phyloP scores from a whole-genome alignment of 2,113 vertebrate species.

The Heliornis fulica region DNA sequence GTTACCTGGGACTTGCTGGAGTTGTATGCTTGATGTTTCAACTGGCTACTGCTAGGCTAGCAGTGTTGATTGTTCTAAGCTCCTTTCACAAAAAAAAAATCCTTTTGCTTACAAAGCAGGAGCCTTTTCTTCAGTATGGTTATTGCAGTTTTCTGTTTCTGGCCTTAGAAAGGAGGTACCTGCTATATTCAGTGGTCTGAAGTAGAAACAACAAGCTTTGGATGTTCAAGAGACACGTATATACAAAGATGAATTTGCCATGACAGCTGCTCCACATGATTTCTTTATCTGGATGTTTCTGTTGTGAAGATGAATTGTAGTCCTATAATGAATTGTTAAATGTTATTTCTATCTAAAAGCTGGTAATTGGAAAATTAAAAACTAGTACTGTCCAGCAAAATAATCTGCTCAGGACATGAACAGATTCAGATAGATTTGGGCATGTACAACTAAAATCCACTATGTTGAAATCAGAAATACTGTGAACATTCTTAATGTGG shows the following conservation, averaged over 20 bases:
- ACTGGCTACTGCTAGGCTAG: neutral
- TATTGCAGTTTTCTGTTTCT: neutral
- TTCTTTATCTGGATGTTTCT: neutral
- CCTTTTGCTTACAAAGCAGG: neutral
- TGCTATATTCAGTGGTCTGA: neutral
- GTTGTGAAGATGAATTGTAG: neutral
- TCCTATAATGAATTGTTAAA: neutral
- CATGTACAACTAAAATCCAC: neutral
- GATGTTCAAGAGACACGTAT: neutral
- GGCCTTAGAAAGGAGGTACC: neutral
- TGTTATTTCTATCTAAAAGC: neutral
- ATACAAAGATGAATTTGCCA: neutral
- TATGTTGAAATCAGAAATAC: neutral
- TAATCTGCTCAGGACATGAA: neutral
- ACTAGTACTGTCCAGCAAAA: neutral
- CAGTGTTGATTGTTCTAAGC: neutral
- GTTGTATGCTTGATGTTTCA: neutral
- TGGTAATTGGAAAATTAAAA: neutral
- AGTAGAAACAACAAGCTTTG: neutral
- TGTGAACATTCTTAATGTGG: neutral
- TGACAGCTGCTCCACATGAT: neutral
- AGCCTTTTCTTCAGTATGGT: neutral
- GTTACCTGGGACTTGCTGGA: neutral
- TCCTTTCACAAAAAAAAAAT: neutral
- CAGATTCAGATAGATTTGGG: neutral